These are phyloP conservation scores for Bolborhynchus lineola DNA, from an alignment of 2,113 vertebrate genomes.

Conservation along the genomic window DNA sequence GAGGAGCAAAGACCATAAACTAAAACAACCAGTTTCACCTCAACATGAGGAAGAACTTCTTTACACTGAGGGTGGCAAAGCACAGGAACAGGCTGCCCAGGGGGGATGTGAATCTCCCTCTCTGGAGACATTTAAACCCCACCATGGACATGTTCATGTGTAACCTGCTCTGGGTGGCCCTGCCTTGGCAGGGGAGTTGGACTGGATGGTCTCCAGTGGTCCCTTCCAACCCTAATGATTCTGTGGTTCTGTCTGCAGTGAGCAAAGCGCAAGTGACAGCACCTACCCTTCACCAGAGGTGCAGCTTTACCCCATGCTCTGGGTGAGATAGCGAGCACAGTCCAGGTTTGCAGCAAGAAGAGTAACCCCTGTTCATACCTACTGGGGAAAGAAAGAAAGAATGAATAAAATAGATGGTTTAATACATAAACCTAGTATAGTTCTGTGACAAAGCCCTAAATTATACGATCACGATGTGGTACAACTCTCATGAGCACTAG, in stretches of 20 bases:
- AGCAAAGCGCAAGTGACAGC: not conserved
- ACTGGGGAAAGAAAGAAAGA: no score
- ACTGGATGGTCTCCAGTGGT: not conserved
- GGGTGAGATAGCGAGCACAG: not conserved
- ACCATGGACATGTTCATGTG: not conserved
- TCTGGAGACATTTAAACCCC: not conserved
- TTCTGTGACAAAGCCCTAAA: not conserved
- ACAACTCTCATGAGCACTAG: not conserved
- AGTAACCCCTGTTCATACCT: not conserved
- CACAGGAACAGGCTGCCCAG: not conserved
- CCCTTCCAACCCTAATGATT: not conserved
- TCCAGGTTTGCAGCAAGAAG: not conserved
- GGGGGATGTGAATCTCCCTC: not conserved
- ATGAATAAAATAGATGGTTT: not conserved
- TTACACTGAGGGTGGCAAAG: not conserved
- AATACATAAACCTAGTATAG: not conserved
- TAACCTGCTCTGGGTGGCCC: not conserved
- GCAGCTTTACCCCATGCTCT: accelerated
- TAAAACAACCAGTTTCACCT: not conserved
- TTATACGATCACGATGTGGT: not conserved
- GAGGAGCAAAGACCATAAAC: not conserved
- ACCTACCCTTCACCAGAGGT: accelerated
- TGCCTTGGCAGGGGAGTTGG: not conserved
- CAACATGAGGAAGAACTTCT: not conserved
- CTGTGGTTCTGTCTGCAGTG: not conserved